phyloP scores from a whole-genome alignment of 2,113 vertebrate genomes.

The Phasianus colchicus region DNA sequence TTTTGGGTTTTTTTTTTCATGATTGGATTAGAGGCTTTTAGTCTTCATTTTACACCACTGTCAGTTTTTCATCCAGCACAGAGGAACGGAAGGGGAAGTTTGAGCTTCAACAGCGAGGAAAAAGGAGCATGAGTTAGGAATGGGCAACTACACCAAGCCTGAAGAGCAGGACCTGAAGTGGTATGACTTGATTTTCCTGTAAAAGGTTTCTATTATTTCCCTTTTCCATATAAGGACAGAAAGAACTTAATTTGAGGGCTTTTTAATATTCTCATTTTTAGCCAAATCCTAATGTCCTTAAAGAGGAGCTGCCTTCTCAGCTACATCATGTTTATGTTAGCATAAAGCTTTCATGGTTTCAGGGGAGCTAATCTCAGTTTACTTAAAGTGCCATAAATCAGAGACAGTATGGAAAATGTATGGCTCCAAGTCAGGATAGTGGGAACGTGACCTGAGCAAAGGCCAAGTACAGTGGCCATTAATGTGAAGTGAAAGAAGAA shows the following conservation, averaged over 20 bases:
- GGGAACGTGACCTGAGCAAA: not conserved
- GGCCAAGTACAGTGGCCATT: conserved; percentile 8
- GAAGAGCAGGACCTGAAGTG: not conserved
- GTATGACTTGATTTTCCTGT: not conserved
- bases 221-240: not conserved
- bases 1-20: not conserved
- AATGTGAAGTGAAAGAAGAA: not conserved
- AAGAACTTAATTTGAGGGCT: not conserved
- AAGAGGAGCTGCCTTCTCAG: not conserved
- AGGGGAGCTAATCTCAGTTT: conserved; percentile 37
- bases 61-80: not conserved
- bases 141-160: fast-evolving
- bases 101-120: not conserved
- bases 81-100: not conserved
- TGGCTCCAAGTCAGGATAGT: conserved; percentile 24
- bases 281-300: conserved; percentile 2
- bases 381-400: conserved; percentile 34
- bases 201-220: not conserved
- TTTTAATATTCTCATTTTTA: conserved; percentile 4
- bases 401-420: conserved; percentile 1
- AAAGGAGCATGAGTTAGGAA: not conserved
- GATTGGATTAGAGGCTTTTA: not conserved
- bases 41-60: not conserved
- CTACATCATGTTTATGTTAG: conserved; percentile 24
- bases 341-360: conserved; percentile 11